Evolutionary conservation across 2,113 vertebrate genomes (phyloP).

Genomic region (Pygathrix nemaeus): DNA sequence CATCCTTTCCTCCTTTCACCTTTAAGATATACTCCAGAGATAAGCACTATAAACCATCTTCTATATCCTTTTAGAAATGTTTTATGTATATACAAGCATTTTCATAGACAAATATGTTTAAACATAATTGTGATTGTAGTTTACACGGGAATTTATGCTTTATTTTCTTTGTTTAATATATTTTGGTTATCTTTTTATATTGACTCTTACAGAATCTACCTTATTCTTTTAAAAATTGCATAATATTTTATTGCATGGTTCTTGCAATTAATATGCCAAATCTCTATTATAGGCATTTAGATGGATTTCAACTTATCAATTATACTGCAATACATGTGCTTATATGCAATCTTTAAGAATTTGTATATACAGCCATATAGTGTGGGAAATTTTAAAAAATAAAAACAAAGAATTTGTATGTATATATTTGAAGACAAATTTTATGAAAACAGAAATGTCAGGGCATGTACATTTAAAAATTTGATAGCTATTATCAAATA

Average conservation of each 20-base stretch:
- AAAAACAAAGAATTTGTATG: background rate
- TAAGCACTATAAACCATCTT: background rate
- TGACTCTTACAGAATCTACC: background rate
- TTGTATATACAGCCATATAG: background rate
- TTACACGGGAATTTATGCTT: background rate
- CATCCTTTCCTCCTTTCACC: background rate
- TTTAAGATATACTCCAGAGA: background rate
- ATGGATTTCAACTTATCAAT: background rate
- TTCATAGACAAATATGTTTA: background rate
- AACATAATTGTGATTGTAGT: background rate
- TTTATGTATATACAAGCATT: background rate
- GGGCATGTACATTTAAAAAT: background rate
- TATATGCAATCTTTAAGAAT: background rate
- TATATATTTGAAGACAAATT: background rate
- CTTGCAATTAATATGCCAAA: background rate
- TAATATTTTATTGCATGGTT: background rate
- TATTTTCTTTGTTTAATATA: background rate
- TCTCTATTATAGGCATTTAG: background rate
- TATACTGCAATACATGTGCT: background rate
- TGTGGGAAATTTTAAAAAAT: too few relatives aligned
- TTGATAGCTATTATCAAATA: background rate
- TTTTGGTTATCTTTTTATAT: background rate
- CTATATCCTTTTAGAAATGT: background rate
- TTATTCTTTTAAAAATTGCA: background rate
- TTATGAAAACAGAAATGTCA: background rate